Evolutionary conservation across 2,113 vertebrate genomes (phyloP).

Genomic region (Acanthochromis polyacanthus): DNA sequence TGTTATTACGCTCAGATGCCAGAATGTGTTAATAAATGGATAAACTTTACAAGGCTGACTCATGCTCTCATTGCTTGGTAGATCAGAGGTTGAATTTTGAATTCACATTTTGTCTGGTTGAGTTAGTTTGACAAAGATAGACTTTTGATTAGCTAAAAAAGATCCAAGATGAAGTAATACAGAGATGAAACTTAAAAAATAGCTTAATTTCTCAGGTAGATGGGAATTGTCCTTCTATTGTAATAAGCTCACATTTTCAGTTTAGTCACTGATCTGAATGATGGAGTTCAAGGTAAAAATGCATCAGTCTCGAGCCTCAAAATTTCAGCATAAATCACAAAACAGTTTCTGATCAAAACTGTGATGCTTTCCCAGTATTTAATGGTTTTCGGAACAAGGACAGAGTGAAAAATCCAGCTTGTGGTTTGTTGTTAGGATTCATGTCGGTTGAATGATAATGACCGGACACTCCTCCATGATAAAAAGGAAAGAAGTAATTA

Average conservation of each 20-base stretch:
- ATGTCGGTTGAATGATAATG: no score
- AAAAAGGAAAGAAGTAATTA: no score
- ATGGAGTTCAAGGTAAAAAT: background rate
- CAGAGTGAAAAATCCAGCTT: no score
- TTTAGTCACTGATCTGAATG: background rate
- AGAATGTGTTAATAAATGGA: conserved; percentile 21
- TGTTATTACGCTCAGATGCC: conserved; percentile 20
- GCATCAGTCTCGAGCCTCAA: no score
- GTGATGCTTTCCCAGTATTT: no score
- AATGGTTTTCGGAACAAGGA: no score
- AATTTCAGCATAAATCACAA: no score
- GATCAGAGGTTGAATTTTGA: background rate
- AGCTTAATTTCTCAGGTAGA: background rate
- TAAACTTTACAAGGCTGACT: conserved; percentile 15
- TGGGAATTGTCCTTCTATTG: background rate
- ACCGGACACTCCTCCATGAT: no score
- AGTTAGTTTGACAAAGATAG: background rate
- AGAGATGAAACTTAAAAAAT: background rate
- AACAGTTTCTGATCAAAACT: no score
- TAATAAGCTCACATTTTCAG: background rate
- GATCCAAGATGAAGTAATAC: no score
- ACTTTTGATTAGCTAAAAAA: background rate
- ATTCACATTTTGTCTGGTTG: background rate
- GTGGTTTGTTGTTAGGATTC: no score
- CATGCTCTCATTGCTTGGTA: background rate